Evolutionary conservation across 2,113 vertebrate genomes (phyloP), one percentile per base, ranked within the genome.

Genomic region (Edolisoma coerulescens): DNA sequence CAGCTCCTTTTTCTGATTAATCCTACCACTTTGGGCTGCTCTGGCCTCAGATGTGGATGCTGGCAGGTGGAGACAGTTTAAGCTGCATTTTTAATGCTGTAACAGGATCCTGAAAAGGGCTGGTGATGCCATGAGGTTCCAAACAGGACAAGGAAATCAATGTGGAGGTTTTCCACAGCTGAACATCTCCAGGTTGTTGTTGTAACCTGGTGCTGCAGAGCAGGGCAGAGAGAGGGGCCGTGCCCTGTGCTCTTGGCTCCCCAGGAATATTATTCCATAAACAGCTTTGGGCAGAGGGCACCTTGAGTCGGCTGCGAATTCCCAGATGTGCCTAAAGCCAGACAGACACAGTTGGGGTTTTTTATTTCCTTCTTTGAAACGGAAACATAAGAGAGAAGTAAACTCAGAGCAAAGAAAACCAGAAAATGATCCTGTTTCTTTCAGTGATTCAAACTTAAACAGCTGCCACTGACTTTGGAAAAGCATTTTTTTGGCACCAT

Each of bases 171-270:
- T 93, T 65, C 37, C 23, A 41, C 0, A 7, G 35, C 20, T 53
- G 52, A 90, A 28, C 57, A 11, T 33, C 41, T n/a, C 39, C 52
- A 42, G 42, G 37, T 28, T 24, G 44, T 15, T 84, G 33, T n/a
- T 61, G 33, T 61, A 45, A 52, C 7, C 49, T 1, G 4, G n/a
- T 13, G 37, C 14, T 15, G 45, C 60, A 61, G 78, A 82, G 53
- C 16, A 3, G 35, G 23, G 64, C 45, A 73, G 26, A 32, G 68
- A 35, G n/a, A 0, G 2, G 50, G 47, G 37, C 37, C 16, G 0
- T 35, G 17, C 4, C 59, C 17, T 1, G 8, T 45, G 59, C 18
- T 74, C 56, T 33, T 65, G 70, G 16, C 68, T 87, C 22, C 45
- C 30, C 57, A 11, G n/a, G 37, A 67, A 27, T 57, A 8, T 59